These are phyloP conservation scores for Zapus hudsonius DNA, from an alignment of 2,113 vertebrate species.

Conservation along the genomic window DNA sequence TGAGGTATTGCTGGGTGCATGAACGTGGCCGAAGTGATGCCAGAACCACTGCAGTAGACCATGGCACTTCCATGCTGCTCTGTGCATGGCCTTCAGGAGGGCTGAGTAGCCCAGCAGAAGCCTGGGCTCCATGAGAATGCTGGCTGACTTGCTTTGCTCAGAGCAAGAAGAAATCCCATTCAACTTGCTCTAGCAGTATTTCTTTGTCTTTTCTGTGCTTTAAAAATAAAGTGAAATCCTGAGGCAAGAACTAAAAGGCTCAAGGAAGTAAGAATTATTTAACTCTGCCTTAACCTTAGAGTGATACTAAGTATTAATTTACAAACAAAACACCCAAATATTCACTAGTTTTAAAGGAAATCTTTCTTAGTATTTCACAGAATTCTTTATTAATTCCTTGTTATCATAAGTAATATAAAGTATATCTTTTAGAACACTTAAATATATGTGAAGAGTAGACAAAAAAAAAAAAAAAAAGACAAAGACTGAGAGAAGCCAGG, in stretches of 20 bases:
- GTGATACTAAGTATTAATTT: not conserved
- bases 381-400: not conserved
- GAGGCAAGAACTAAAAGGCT: not conserved
- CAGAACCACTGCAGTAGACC: fast-evolving
- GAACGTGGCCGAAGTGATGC: fast-evolving
- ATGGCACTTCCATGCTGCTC: fast-evolving
- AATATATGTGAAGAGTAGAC: not conserved
- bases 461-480: not conserved
- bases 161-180: not conserved
- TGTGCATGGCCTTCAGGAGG: not conserved
- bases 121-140: fast-evolving
- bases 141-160: not conserved
- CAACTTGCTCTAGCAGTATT: not conserved
- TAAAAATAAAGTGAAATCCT: not conserved
- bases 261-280: not conserved
- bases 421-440: too few relatives aligned
- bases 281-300: too few relatives aligned
- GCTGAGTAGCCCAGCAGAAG: fast-evolving
- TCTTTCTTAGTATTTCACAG: not conserved
- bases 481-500: too few relatives aligned
- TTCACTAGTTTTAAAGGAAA: not conserved
- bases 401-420: not conserved
- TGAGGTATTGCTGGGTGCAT: not conserved
- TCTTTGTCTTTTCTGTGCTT: not conserved
- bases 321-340: not conserved